Evolutionary conservation across 2,797 vertebrate genomes (phyloP).

Genomic region (Neosilurus mollespiculum): DNA sequence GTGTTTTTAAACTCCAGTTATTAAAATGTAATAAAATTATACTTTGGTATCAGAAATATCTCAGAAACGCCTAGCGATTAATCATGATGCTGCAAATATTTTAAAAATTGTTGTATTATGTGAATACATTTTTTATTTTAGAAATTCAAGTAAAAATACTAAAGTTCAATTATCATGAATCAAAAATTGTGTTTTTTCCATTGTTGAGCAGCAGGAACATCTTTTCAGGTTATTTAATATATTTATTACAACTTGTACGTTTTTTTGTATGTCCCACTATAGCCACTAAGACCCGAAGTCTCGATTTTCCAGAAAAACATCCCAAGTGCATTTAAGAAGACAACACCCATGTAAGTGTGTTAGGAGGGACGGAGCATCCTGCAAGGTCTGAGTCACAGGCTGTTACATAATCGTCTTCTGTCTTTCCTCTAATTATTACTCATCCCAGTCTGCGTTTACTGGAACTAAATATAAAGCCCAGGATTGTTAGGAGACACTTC

Average conservation of each 20-base stretch:
- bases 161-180: neutral
- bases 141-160: neutral
- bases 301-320: neutral
- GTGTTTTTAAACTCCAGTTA: too few relatives aligned
- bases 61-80: neutral
- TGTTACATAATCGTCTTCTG: slow-evolving; percentile 13
- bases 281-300: neutral
- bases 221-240: neutral
- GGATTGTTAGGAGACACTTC: slow-evolving; percentile 1
- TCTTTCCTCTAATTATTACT: slow-evolving; percentile 20
- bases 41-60: neutral
- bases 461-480: slow-evolving; percentile 8
- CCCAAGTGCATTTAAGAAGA: neutral
- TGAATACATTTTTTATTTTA: neutral
- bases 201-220: neutral
- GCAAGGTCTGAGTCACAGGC: slow-evolving; percentile 29
- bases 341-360: slow-evolving; percentile 1
- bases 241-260: neutral
- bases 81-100: neutral
- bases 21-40: neutral
- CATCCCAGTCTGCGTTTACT: slow-evolving; percentile 13
- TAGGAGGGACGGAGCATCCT: slow-evolving; percentile 6
- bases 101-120: neutral
- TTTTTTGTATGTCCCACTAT: neutral
- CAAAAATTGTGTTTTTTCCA: neutral